Evolutionary conservation across 2,797 vertebrate species (phyloP).

Genomic region (Helarctos malayanus): DNA sequence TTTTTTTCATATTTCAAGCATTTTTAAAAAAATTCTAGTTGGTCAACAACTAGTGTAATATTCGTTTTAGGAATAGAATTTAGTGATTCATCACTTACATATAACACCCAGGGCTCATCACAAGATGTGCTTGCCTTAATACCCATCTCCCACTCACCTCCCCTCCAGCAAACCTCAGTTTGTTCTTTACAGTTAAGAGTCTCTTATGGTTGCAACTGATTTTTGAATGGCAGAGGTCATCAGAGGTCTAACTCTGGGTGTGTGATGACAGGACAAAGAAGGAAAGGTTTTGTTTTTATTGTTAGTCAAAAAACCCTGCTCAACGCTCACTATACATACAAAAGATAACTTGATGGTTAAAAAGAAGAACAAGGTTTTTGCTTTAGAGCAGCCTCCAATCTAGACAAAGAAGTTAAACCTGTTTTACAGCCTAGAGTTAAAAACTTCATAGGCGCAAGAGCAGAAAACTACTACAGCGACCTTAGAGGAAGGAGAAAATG

Average conservation of each 20-base stretch:
- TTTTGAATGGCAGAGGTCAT: background rate
- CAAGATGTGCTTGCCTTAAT: background rate
- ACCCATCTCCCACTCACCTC: background rate
- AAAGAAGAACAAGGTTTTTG: background rate
- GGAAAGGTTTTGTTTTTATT: background rate
- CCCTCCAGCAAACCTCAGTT: background rate
- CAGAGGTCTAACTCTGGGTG: background rate
- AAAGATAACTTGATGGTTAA: background rate
- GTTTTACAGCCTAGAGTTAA: background rate
- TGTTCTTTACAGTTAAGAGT: background rate
- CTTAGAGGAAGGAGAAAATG: background rate
- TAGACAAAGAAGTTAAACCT: background rate
- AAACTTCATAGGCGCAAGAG: background rate
- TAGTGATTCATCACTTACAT: background rate
- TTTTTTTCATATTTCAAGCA: background rate
- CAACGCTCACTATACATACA: background rate
- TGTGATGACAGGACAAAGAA: background rate
- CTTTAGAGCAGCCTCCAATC: background rate
- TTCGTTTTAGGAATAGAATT: background rate
- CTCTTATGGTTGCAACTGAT: background rate
- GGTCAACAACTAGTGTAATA: background rate
- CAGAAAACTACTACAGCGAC: background rate
- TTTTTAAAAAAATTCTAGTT: background rate
- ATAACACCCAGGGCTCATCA: background rate
- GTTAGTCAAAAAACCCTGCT: background rate